A percentile compares a stretch with the other conserved stretches of the same genome.
Conservation (phyloP, 2,888 invertebrate species). For the Marasmarcha lunaedactyla region DNA sequence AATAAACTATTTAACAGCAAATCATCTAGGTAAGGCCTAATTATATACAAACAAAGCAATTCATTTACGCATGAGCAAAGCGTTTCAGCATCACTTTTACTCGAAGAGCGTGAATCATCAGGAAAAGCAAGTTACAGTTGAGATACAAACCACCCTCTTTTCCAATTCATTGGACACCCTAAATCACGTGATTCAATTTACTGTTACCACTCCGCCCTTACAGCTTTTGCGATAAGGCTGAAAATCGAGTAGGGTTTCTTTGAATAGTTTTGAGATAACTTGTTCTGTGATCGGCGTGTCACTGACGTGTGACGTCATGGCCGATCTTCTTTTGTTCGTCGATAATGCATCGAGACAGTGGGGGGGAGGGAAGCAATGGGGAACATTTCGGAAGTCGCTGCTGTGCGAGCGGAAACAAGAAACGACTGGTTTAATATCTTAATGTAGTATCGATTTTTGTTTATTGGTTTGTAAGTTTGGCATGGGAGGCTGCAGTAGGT, state of each 20-base stretch:
- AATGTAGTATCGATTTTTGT: background rate
- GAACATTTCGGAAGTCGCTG: background rate
- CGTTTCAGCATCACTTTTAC: too few species aligned
- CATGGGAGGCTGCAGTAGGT: too few species aligned
- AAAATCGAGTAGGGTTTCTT: background rate
- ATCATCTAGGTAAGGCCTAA: too few species aligned
- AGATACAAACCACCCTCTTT: conserved; percentile 19
- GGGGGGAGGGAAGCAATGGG: conserved; percentile 15
- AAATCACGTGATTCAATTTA: background rate
- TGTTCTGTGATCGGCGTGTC: conserved; percentile 17
- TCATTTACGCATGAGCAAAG: too few species aligned
- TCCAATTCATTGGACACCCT: conserved; percentile 13
- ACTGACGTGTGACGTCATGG: conserved; percentile 36
- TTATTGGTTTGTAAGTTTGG: too few species aligned
- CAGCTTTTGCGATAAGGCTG: background rate
- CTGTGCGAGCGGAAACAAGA: conserved; percentile 6
- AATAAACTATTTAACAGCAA: too few species aligned
- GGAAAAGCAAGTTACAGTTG: too few species aligned
- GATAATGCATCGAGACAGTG: conserved; percentile 33
- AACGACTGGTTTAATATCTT: conserved; percentile 1
- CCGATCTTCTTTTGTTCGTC: conserved; percentile 39
- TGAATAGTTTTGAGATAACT: background rate
- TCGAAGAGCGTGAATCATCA: too few species aligned
- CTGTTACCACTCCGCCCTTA: background rate
- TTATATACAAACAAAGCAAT: too few species aligned